phyloP scores from a whole-genome alignment of 2,113 vertebrate genomes.

The Python bivittatus region DNA sequence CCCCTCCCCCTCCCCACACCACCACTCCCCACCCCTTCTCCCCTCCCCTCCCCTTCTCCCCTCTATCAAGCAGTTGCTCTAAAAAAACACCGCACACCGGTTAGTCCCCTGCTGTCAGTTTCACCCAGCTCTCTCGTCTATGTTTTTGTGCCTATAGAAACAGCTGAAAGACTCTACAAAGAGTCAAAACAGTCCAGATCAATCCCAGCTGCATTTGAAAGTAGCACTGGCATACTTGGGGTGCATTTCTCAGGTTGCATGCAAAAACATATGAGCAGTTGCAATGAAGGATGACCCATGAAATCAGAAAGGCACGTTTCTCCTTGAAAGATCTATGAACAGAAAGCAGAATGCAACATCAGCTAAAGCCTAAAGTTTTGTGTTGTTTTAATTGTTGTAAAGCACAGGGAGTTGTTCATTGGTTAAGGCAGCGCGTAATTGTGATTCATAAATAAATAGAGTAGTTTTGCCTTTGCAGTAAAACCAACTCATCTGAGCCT shows the following conservation, averaged over 20 bases:
- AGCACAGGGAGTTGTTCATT: too few species aligned
- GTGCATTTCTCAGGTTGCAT: neutral
- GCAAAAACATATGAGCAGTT: neutral
- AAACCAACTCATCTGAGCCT: neutral
- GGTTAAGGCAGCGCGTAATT: neutral
- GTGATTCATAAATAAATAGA: neutral
- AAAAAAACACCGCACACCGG: too few species aligned
- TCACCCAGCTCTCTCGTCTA: neutral
- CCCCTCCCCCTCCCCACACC: too few species aligned
- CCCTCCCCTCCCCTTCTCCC: too few species aligned
- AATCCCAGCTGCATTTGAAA: neutral
- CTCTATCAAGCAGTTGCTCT: too few species aligned
- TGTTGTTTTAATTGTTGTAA: too few species aligned
- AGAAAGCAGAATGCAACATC: neutral
- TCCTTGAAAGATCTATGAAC: neutral
- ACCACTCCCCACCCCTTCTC: too few species aligned
- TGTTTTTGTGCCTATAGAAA: neutral
- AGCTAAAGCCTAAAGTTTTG: too few species aligned
- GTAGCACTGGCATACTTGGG: neutral
- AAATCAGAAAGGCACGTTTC: neutral
- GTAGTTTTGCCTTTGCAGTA: neutral
- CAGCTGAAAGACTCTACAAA: neutral
- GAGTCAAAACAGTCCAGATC: neutral
- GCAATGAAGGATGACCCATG: neutral
- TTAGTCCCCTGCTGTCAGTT: neutral